These are phyloP conservation scores for Melopsittacus undulatus DNA, from an alignment of 2,797 vertebrate genomes.

Conservation along the genomic window DNA sequence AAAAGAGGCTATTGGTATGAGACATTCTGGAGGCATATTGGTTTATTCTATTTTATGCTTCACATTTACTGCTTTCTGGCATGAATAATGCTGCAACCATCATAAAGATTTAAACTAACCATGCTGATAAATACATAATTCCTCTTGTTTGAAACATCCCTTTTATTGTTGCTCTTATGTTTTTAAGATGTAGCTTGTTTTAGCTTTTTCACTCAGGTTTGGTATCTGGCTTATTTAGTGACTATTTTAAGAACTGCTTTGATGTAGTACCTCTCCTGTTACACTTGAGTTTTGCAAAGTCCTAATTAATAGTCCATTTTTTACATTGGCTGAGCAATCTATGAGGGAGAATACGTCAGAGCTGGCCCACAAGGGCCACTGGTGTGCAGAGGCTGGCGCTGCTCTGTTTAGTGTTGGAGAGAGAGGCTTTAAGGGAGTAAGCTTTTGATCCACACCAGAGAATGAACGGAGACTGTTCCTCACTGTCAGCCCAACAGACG, in stretches of 20 bases:
- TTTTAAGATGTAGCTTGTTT: not conserved
- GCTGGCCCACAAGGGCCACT: not conserved
- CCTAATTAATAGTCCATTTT: not conserved
- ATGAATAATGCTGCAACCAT: not conserved
- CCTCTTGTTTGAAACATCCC: not conserved
- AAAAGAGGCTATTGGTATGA: not conserved
- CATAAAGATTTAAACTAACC: not conserved
- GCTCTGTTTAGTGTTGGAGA: fast-evolving
- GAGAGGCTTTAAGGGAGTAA: not conserved
- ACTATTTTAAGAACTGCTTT: not conserved
- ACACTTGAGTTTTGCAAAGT: not conserved
- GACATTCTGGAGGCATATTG: not conserved
- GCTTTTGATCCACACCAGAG: not conserved
- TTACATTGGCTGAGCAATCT: not conserved
- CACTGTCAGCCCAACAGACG: not conserved
- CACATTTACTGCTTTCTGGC: not conserved
- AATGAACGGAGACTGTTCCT: not conserved
- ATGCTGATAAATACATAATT: not conserved
- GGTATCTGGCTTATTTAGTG: not conserved
- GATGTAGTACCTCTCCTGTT: not conserved
- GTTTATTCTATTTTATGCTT: not conserved
- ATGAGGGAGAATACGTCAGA: fast-evolving
- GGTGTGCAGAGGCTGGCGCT: not conserved
- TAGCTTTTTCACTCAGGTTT: not conserved
- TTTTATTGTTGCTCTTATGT: not conserved